These are phyloP conservation scores for Phylloscopus trochiloides DNA, from an alignment of 2,113 vertebrate genomes.

Conservation along the genomic window DNA sequence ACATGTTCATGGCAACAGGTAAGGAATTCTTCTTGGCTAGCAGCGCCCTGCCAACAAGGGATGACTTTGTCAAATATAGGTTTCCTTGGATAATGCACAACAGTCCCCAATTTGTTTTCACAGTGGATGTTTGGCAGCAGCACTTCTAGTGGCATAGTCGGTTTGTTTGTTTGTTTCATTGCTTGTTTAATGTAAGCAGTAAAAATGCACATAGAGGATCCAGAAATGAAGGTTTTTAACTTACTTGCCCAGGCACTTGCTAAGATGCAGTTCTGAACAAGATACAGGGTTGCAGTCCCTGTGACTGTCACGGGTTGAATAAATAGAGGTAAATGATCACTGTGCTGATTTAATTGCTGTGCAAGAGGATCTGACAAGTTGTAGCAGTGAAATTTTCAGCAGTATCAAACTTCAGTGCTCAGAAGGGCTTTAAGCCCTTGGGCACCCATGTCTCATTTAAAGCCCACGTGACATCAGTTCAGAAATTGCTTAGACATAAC, in stretches of 20 bases:
- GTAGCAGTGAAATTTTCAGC: conserved; percentile 14
- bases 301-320: background rate
- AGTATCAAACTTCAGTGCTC: background rate
- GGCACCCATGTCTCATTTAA: background rate
- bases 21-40: conserved; percentile 37
- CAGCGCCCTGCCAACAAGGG: conserved; percentile 16
- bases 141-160: conserved; percentile 43
- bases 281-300: background rate
- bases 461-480: background rate
- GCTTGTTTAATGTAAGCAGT: conserved; percentile 60
- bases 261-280: background rate
- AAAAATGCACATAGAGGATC: conserved; percentile 35
- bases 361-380: background rate
- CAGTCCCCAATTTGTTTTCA: conserved; percentile 47
- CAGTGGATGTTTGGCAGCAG: conserved; percentile 58
- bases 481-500: background rate
- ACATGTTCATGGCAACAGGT: conserved; percentile 99
- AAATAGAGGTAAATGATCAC: background rate
- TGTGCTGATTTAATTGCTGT: conserved; percentile 2
- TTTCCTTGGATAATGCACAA: conserved; percentile 52
- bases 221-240: conserved; percentile 13
- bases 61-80: conserved; percentile 45
- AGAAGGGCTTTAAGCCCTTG: conserved; percentile 24
- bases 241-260: conserved; percentile 14
- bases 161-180: conserved; percentile 58